Percentiles rank a stretch among this genome's conserved stretches.
Evolutionary conservation across 2,113 vertebrate species (phyloP).

Genomic region (Corythoichthys haematopterus): DNA sequence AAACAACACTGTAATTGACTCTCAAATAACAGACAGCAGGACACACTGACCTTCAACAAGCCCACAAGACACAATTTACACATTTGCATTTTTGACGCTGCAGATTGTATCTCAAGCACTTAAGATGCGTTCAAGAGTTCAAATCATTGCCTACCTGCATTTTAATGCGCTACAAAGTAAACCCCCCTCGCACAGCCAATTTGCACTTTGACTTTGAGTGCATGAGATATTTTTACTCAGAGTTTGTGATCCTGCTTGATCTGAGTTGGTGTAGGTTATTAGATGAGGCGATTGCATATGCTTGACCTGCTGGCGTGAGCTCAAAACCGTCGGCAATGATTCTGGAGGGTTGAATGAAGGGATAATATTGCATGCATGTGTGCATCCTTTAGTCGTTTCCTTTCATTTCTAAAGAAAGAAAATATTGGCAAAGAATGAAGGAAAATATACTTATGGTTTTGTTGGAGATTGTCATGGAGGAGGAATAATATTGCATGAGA

Average conservation of each 20-base stretch:
- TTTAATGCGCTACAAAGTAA: conserved; percentile 13
- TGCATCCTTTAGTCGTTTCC: conserved; percentile 11
- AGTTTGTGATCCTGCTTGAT: conserved; percentile 53
- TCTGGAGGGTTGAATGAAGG: conserved; percentile 14
- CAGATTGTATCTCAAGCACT: conserved; percentile 28
- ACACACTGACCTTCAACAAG: conserved; percentile 28
- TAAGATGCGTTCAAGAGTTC: conserved; percentile 39
- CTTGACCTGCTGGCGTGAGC: conserved; percentile 62
- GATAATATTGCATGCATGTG: conserved; percentile 13
- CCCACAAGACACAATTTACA: conserved; percentile 3
- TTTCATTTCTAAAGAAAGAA: background rate
- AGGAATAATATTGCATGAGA: conserved; percentile 38
- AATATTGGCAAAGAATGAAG: conserved; percentile 4
- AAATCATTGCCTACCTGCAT: conserved; percentile 31
- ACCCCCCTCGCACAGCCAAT: conserved; percentile 26
- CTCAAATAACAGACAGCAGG: conserved; percentile 41
- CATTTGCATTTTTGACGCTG: conserved; percentile 7
- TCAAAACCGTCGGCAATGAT: conserved; percentile 21
- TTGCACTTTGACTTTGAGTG: conserved; percentile 50
- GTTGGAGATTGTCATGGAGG: conserved; percentile 42
- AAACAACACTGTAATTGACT: conserved; percentile 48
- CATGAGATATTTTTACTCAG: conserved; percentile 45
- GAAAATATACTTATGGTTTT: conserved; percentile 34
- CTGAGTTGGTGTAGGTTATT: conserved; percentile 47
- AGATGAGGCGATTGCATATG: conserved; percentile 53